These are phyloP conservation scores for Cyanistes caeruleus DNA, from an alignment of 2,113 vertebrate genomes.

Conservation along the genomic window DNA sequence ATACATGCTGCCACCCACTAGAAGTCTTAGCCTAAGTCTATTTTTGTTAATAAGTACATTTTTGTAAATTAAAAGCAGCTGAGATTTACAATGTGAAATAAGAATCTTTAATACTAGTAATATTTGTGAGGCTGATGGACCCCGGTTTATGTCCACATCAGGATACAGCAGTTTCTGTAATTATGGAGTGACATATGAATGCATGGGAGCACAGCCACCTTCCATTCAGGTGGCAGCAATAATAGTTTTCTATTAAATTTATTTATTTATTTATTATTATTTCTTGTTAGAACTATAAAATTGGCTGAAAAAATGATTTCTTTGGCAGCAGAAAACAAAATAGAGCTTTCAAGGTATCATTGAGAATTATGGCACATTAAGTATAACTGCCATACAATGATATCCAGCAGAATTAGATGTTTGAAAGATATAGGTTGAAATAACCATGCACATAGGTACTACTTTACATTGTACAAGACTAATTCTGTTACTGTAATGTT, in stretches of 20 bases:
- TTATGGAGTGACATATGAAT: rapidly evolving
- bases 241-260: not conserved
- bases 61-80: not conserved
- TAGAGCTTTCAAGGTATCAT: not conserved
- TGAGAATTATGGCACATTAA: not conserved
- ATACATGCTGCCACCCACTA: not conserved
- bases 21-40: not conserved
- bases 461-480: not conserved
- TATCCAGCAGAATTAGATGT: not conserved
- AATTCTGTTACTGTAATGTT: not conserved
- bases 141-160: not conserved
- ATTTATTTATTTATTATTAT: too few species aligned
- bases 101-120: not conserved
- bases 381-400: not conserved
- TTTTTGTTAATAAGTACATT: not conserved
- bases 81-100: not conserved
- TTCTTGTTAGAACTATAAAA: not conserved
- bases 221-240: not conserved
- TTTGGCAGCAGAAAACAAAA: not conserved
- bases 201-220: not conserved
- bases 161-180: not conserved
- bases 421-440: not conserved
- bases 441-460: not conserved
- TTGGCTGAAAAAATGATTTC: not conserved
- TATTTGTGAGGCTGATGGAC: not conserved